Base-by-base conservation (phyloP, 2,888 invertebrate species). In the Erynnis tages region DNA sequence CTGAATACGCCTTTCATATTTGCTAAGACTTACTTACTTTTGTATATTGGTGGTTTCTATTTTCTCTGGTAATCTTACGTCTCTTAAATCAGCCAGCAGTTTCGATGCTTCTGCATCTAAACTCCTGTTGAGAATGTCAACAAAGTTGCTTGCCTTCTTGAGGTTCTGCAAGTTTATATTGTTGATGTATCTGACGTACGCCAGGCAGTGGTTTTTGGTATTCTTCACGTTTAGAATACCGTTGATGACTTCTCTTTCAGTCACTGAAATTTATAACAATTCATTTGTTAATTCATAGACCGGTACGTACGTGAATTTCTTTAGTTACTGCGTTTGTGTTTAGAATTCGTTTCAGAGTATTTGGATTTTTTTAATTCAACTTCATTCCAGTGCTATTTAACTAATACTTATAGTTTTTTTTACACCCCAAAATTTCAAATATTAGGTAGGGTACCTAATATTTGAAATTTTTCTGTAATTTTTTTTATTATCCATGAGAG, bases 241-340 rank as follows among this genome's bases (percentile, higher is more conserved):
- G 69, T 98, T 97, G 63, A 98, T 98, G 0, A 99, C 98, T 88
- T 99, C 99, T 35, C 98, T 91, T 88, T 99, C 99, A 1, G 99
- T 99, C 16, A 99, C 99, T 98, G 80, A 27, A 73, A 76, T 27
- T 1, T 3, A 23, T 0, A n/a, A n/a, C n/a, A n/a, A n/a, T n/a
- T n/a, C n/a, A n/a, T n/a, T n/a, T n/a, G n/a, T n/a, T n/a, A n/a
- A n/a, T n/a, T n/a, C n/a, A n/a, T n/a, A n/a, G n/a, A n/a, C n/a
- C n/a, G n/a, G n/a, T n/a, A n/a, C n/a, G n/a, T n/a, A n/a, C n/a
- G n/a, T n/a, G n/a, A n/a, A n/a, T n/a, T n/a, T n/a, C n/a, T n/a
- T n/a, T n/a, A n/a, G n/a, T n/a, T n/a, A n/a, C n/a, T n/a, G n/a
- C n/a, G n/a, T n/a, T n/a, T n/a, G n/a, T n/a, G n/a, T n/a, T n/a